Conservation (phyloP, 2,797 vertebrate species). For the Pogoniulus pusillus region DNA sequence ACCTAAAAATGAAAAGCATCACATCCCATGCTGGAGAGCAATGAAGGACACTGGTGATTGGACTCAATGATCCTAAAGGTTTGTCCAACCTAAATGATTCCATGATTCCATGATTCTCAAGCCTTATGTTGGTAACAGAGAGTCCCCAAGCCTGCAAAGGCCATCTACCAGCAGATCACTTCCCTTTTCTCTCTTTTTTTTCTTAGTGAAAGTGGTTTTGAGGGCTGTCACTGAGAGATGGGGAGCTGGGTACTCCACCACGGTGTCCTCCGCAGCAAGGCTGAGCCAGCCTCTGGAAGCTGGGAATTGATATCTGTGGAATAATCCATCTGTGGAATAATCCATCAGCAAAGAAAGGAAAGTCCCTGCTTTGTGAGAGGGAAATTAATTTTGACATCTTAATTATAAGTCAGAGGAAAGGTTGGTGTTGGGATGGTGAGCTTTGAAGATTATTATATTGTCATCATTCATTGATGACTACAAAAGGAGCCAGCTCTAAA, state of each 20-base stretch:
- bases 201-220: not conserved
- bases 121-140: not conserved
- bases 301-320: constrained; percentile 45
- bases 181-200: not conserved
- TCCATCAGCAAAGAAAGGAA: constrained; percentile 26
- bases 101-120: not conserved
- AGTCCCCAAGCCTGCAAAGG: fast-evolving
- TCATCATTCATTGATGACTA: constrained; percentile 70
- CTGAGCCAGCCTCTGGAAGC: not conserved
- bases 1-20: not conserved
- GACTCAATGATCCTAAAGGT: not conserved
- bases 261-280: not conserved
- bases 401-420: constrained; percentile 68
- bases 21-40: not conserved
- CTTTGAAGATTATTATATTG: constrained; percentile 69
- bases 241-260: not conserved
- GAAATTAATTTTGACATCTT: constrained; percentile 70
- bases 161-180: not conserved
- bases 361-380: constrained; percentile 45
- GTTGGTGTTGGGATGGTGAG: constrained; percentile 55
- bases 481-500: constrained; percentile 62
- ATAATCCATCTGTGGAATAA: constrained; percentile 48
- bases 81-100: not conserved
- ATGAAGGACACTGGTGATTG: not conserved
- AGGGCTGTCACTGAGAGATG: not conserved